phyloP scores from a whole-genome alignment of 2,113 vertebrate genomes.

The Cheilinus undulatus region DNA sequence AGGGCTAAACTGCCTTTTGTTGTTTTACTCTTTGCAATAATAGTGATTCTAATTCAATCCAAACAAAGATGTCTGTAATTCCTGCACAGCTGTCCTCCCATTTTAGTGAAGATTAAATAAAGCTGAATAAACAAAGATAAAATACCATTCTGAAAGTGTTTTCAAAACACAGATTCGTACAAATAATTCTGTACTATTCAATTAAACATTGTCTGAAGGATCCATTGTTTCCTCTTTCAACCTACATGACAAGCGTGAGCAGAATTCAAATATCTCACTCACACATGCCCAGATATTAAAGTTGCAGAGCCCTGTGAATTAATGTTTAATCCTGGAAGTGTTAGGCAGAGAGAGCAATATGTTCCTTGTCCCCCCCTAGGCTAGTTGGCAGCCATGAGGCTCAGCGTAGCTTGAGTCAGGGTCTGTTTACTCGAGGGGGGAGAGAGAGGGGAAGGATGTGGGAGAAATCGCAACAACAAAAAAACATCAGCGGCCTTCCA shows the following conservation, averaged over 20 bases:
- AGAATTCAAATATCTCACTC: constrained; percentile 45
- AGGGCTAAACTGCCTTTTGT: too few species aligned
- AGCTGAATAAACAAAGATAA: constrained; percentile 22
- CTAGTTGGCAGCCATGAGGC: constrained; percentile 70
- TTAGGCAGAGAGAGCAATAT: constrained; percentile 78
- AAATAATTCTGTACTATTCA: constrained; percentile 15
- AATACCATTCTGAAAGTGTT: not conserved
- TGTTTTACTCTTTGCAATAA: too few species aligned
- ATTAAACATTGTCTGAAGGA: constrained; percentile 39
- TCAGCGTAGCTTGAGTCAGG: constrained; percentile 61
- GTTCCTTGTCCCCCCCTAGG: constrained; percentile 76
- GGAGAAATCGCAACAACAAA: constrained; percentile 31
- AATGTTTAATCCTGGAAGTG: constrained; percentile 83
- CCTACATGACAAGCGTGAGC: constrained; percentile 28
- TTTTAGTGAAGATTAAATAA: constrained; percentile 25
- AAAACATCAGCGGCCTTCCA: constrained; percentile 33
- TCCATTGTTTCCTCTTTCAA: constrained; percentile 26
- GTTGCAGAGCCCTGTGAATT: constrained; percentile 75
- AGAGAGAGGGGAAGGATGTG: not conserved
- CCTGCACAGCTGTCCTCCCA: not conserved
- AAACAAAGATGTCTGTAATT: not conserved
- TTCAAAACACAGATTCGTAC: not conserved
- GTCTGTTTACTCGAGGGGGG: constrained; percentile 63
- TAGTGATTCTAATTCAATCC: too few species aligned
- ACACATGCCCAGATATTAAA: constrained; percentile 75